Base-by-base conservation (phyloP, 92 coral and sea anemone genomes). In the Umimayanthus chanpuru region DNA sequence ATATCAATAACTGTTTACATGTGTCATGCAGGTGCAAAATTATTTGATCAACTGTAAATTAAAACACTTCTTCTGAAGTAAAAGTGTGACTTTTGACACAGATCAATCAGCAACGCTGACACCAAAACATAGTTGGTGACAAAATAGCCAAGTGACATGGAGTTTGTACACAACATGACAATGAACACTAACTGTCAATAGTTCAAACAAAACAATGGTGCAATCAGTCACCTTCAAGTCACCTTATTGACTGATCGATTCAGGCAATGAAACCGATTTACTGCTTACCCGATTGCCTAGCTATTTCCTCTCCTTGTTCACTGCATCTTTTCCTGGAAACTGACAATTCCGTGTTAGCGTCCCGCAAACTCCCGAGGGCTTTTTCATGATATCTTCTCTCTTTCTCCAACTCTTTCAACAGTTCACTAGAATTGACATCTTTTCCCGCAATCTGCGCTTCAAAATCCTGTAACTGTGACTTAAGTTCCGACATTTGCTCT, bases 201-300 rank as follows among this genome's bases (percentile, higher is more conserved):
- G 68, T 61, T 61, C 0, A 16, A 61, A 61, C 36, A 32, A 56
- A 61, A 61, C 68, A 61, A 61, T 23, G 68, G 25, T 20, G 58
- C 58, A 53, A 61, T 61, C 25, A 61, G 68, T 23, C 68, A 23
- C 68, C 21, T 12, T 0, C 18, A 53, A 53, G 58, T 12, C 28
- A 23, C 4, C 2, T 23, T 73, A 79, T 5, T 56, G 73, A 79
- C 15, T 18, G 81, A 77, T 18, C 43, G n/a, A 65, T 43, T 72
- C 26, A 82, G 28, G 18, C 9, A 12, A 23, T 8, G 10, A 26
- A 81, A 9, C 25, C 6, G 29, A 49, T 32, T 26, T 18, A 72
- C 26, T 72, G 94, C 98, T 90, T 88, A 97, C 99, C 88, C 55
- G 98, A 92, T 76, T 95, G 98, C 15, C 93, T 89, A 0, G 94